Base-by-base conservation (phyloP, 2,113 vertebrate genomes). In the Silurus asotus region DNA sequence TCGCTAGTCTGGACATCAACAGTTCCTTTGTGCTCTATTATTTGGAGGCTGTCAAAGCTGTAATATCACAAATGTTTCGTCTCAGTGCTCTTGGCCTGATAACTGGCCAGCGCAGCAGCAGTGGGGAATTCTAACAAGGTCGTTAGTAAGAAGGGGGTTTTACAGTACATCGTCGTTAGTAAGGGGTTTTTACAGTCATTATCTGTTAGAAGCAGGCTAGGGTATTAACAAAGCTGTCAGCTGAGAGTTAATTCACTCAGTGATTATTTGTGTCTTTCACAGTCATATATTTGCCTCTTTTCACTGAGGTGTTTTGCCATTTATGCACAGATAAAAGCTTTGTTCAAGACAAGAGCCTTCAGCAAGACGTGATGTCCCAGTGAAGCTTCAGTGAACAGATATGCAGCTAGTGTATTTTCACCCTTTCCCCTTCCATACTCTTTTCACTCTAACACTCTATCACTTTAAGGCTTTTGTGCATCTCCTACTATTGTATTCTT, bases 221-320 rank as follows among this genome's bases (percentile, higher is more conserved):
- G 90, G 93, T 87, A 87, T 93, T 93, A 94, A 93, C 93, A 93
- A 94, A 93, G 88, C 91, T 91, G 90, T 92, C 91, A 92, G 76
- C 83, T 88, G 61, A 69, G 70, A 77, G 90, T 92, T 93, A 91
- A 94, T 93, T 92, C 25, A 67, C 88, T 76, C 91, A 89, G 80
- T 85, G 83, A 92, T 92, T 88, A 89, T 91, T 93, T 92, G 76
- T 83, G 85, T 91, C 92, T 90, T 90, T 91, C 86, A 91, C 83
- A 87, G 87, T 86, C 86, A 79, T 70, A 74, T 88, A 92, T 91
- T 91, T 92, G 11, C 62, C 65, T 23, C 83, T 82, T 88, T 91
- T 91, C 90, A 88, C 86, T 81, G 81, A 61, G 72, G 74, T 70
- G 79, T 51, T 58, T 70, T 81, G 77, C 70, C 58, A 79, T 88